Base-by-base conservation (phyloP, 2,888 invertebrate genomes). In the Drosophila kuntzei region DNA sequence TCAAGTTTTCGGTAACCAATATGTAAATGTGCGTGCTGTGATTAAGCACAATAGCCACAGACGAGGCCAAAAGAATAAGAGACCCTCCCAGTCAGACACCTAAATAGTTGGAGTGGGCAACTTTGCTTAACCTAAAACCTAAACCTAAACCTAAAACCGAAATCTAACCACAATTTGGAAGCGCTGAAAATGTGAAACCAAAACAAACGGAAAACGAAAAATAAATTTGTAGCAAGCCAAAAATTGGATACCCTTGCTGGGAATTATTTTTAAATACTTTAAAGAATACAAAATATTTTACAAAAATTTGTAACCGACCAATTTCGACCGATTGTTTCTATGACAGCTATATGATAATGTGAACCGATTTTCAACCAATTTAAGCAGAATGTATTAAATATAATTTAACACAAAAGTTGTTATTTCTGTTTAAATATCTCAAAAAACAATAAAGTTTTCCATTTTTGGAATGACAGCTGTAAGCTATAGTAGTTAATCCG, bases 21-120 rank as follows among this genome's bases (percentile, higher is more conserved):
- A 86, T 86, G 85, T 89, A 86, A 86, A 86, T 86, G 85, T 86
- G 89, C 85, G 89, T 89, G 85, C 89, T 89, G 89, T 86, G 85
- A 86, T 86, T 86, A 86, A 87, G 87, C 85, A 86, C 82, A 86
- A 86, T 81, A 73, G 55, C 43, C 32, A 29, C 67, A 39, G 70
- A 49, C 64, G 75, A 50, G 44, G 60, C 54, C 65, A 54, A 65
- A 25, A 43, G 51, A 44, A 63, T 49, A 20, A 46, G 36, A 46
- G 20, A 36, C 18, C 27, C 18, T 27, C 27, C 18, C 49, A 37
- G 32, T 20, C 41, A 54, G 41, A 37, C 41, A 25, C 22, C 14
- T 20, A 29, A 20, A 57, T 11, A 34, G 22, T 49, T 25, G 32
- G 39, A 18, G 8, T 14, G 36, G 37, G 46, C 8, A 3, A 12